A percentile compares a stretch with the other conserved stretches of the same genome.
phyloP scores from a whole-genome alignment of 2,888 invertebrate species.

The Eutolmus rufibarbis region DNA sequence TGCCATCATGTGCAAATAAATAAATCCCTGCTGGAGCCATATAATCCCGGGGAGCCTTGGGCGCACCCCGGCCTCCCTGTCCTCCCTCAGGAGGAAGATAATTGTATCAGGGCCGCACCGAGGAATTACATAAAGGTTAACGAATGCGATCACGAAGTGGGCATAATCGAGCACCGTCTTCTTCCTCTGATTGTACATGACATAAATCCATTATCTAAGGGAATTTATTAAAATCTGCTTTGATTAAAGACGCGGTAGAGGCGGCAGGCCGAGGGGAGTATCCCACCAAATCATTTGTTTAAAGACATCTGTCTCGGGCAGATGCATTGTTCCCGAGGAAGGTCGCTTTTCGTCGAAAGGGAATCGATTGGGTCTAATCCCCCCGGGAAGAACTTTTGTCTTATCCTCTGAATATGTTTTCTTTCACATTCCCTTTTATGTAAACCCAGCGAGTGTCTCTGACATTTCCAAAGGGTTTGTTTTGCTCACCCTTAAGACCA shows the following conservation, averaged over 20 bases:
- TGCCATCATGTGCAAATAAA: not conserved
- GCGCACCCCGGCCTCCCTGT: not conserved
- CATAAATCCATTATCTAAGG: slow-evolving; percentile 17
- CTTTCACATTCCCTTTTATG: not conserved
- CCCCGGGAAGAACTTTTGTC: not conserved
- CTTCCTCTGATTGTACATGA: not conserved
- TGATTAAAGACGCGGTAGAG: not conserved
- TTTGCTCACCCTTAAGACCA: not conserved
- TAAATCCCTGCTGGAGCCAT: not conserved
- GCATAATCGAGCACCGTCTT: not conserved
- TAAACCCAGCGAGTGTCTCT: slow-evolving; percentile 3
- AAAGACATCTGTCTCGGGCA: slow-evolving; percentile 21
- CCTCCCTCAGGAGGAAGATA: not conserved
- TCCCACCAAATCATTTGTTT: slow-evolving; percentile 8
- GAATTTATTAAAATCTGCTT: not conserved
- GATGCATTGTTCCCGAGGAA: slow-evolving; percentile 5
- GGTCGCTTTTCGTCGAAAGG: not conserved
- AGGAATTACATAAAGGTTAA: not conserved
- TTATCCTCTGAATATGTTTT: not conserved
- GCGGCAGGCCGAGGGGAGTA: not conserved
- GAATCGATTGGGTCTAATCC: not conserved
- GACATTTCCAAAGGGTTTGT: not conserved
- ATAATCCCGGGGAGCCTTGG: not conserved
- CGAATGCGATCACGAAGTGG: not conserved
- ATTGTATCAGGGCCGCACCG: not conserved